phyloP scores from a whole-genome alignment of 2,113 vertebrate species.

The Lathamus discolor region DNA sequence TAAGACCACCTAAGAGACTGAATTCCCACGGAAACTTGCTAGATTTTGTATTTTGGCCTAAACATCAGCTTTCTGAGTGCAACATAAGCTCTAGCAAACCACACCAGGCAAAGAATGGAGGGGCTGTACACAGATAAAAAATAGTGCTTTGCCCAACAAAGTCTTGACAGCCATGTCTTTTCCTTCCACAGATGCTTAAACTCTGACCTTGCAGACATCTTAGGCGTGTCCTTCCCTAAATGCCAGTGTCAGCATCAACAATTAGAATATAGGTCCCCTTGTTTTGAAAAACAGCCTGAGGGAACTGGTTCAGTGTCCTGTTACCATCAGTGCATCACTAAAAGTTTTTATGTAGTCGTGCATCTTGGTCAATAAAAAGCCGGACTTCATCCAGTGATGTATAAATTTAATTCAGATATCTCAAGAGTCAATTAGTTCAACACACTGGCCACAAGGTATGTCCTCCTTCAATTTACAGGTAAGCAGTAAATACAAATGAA shows the following conservation, averaged over 20 bases:
- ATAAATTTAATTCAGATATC: background rate
- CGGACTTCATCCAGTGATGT: background rate
- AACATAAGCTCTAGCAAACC: background rate
- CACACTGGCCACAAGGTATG: background rate
- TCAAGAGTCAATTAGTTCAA: background rate
- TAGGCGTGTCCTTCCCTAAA: background rate
- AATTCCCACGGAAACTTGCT: background rate
- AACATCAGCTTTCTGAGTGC: background rate
- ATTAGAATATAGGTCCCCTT: background rate
- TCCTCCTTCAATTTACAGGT: background rate
- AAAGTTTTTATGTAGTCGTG: background rate
- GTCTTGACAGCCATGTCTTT: background rate
- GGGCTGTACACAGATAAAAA: fast-evolving
- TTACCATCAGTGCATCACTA: background rate
- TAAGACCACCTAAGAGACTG: background rate
- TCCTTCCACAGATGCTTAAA: background rate
- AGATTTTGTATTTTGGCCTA: background rate
- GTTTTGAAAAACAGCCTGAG: background rate
- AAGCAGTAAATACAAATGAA: background rate
- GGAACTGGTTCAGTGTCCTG: background rate
- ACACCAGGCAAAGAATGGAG: background rate
- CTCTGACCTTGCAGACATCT: background rate
- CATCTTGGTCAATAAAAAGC: background rate
- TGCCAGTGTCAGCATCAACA: background rate
- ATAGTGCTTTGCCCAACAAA: background rate